A percentile compares a stretch with the other conserved stretches of the same genome.
phyloP scores from a whole-genome alignment of 2,797 vertebrate genomes.

The Mus spretus region DNA sequence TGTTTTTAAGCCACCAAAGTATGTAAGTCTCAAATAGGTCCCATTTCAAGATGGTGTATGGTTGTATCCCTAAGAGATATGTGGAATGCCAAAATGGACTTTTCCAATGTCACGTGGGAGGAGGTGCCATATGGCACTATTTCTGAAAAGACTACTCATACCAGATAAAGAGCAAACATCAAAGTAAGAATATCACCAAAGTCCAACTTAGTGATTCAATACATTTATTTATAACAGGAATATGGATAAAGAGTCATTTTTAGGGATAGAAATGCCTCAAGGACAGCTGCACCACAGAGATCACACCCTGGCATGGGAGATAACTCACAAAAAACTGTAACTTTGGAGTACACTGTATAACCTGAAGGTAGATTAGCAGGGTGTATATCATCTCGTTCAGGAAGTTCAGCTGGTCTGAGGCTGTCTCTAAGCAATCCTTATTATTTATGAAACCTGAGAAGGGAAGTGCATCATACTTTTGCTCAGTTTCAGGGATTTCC shows the following conservation, averaged over 20 bases:
- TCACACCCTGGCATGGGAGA: not conserved
- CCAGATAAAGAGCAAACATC: not conserved
- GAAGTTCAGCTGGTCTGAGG: not conserved
- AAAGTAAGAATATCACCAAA: not conserved
- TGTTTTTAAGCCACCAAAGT: no score
- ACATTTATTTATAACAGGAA: not conserved
- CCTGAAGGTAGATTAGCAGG: not conserved
- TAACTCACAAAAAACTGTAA: not conserved
- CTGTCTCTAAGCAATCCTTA: not conserved
- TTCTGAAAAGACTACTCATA: not conserved
- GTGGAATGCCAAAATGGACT: not conserved
- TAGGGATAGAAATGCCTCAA: not conserved
- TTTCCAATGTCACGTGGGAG: no score
- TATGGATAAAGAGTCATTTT: not conserved
- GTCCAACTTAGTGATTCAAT: not conserved
- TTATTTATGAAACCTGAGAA: not conserved
- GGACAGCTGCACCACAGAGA: not conserved
- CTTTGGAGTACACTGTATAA: not conserved
- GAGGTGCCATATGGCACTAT: no score
- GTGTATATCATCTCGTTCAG: not conserved
- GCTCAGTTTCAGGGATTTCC: not conserved
- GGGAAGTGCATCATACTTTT: not conserved
- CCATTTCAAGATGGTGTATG: not conserved
- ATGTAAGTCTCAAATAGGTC: not conserved
- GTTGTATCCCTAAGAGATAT: not conserved